Evolutionary conservation across 2,888 invertebrate species (phyloP), one percentile per base, ranked within the genome.

Genomic region (Drosophila nigritarsus): DNA sequence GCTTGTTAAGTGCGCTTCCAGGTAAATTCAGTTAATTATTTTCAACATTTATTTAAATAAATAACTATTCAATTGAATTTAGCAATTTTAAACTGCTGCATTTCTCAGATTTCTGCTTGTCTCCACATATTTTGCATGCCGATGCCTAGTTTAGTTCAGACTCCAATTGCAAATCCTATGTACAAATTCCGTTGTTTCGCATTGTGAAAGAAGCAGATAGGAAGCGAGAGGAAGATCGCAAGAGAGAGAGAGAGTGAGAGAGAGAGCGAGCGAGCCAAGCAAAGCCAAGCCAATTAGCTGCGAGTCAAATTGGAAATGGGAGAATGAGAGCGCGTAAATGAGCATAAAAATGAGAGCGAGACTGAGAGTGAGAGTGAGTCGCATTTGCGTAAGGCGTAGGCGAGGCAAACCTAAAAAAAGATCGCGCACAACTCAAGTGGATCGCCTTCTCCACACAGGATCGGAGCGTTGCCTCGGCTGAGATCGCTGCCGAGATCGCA

Each of bases 381-480:
- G 36, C 66, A 75, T 82, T 78, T 75, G 80, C 80, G 85, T 80
- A 83, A 90, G 82, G 69, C 85, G 89, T 83, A 82, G 89, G 84
- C 85, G 79, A 74, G 71, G 1, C 45, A 8, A 45, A 45, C 0
- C 75, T 89, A 80, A 82, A 89, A 82, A 80, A 74, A 89, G 84
- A 79, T 70, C 49, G 34, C 66, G 66, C 66, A 69, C 63, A 66
- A 59, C 66, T 76, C 72, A 76, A 76, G 85, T 72, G 77, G 63
- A 77, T 62, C 56, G 65, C 30, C 49, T 15, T 55, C 32, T 51
- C 40, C 6, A 24, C 20, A 60, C 42, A 75, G 65, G 75, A 81
- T 68, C 76, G 77, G 80, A 81, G 82, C 83, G 29, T 27, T 40
- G 42, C 42, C 20, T 20, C 42, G 11, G n/a, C 11, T 20, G 53